Evolutionary conservation across 2,888 invertebrate genomes (phyloP), one percentile per base, ranked within the genome.

Genomic region (Melipona bicolor): DNA sequence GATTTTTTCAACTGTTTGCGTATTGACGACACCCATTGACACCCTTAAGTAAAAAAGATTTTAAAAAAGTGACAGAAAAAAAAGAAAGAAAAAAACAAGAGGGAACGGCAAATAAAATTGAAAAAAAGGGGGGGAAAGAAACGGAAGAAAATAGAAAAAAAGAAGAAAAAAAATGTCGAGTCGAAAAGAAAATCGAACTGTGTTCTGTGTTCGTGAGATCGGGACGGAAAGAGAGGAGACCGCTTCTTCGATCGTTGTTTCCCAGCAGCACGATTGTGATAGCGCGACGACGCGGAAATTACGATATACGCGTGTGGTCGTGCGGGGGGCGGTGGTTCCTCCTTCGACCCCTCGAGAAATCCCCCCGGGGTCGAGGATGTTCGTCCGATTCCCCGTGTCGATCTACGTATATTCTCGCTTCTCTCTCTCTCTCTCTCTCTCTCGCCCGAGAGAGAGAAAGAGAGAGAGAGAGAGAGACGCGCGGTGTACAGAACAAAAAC

Each of bases 1-100:
- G 91, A 93, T 92, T 92, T 93, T 91, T 93, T 93, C 92, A 92
- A 92, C 91, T 93, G 91, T 93, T 92, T 92, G 93, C 93, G 93
- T 92, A 94, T 92, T 86, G 92, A 93, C 89, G 90, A 93, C 24
- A 24, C 87, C 86, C 91, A 92, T 91, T 90, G 92, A 93, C 91
- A 92, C 90, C 92, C 89, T 87, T 91, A 90, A 91, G 88, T 88
- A 86, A 88, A 80, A 80, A 83, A 82, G 73, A 88, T 62, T 70
- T 65, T 73, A 70, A 87, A 32, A 59, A 43, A 43, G 87, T 13
- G 69, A 64, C 5, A 15, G 15, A 4, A 27, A 17, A 27, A 68
- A 88, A 90, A 72, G 52, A 15, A n/a, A 36, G 13, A 27, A 27
- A 27, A 68, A 89, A 90, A 72, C 81, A 87, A 88, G 79, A 84